phyloP scores from a whole-genome alignment of 2,113 vertebrate species.

The Tinamus guttatus region DNA sequence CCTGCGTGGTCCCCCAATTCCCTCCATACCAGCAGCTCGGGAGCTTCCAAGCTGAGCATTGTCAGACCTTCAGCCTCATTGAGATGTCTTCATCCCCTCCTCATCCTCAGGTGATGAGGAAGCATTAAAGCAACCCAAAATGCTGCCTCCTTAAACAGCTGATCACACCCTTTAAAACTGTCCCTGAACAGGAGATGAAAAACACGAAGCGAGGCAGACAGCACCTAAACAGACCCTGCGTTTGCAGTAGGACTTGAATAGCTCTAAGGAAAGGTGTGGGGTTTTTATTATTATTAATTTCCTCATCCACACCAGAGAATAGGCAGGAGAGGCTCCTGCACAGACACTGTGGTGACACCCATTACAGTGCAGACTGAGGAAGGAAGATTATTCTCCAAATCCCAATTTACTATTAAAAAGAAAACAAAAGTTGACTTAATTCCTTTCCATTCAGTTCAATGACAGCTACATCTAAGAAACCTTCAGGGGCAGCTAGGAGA shows the following conservation, averaged over 20 bases:
- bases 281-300: no score
- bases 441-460: background rate
- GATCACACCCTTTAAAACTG: background rate
- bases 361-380: fast-evolving
- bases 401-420: background rate
- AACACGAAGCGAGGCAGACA: background rate
- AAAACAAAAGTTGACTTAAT: background rate
- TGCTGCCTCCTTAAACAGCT: background rate
- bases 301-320: background rate
- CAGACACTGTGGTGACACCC: background rate
- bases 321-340: fast-evolving
- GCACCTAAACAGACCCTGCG: background rate
- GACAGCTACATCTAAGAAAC: background rate
- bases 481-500: background rate
- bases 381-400: background rate
- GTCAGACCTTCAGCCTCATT: background rate
- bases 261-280: no score
- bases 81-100: background rate
- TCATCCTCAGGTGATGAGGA: background rate
- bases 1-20: no score
- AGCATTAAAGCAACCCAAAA: background rate
- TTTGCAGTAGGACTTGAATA: background rate
- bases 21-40: background rate
- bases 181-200: background rate
- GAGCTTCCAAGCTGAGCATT: background rate